A percentile compares a stretch with the other conserved stretches of the same genome.
These are phyloP conservation scores for Arctia plantaginis DNA, from an alignment of 2,888 invertebrate genomes.

Conservation along the genomic window DNA sequence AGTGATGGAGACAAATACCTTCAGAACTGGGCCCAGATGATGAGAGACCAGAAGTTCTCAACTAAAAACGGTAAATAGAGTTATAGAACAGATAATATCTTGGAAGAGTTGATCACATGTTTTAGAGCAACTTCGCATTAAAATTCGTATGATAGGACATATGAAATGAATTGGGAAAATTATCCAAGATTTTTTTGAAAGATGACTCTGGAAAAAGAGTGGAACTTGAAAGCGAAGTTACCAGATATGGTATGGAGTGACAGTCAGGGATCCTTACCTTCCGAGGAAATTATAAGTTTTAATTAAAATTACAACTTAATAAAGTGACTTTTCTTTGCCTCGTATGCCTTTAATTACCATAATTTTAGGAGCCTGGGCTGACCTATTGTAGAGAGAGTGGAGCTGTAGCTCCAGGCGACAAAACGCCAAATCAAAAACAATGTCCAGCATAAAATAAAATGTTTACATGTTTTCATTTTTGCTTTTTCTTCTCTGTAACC, in stretches of 20 bases:
- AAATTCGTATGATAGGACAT: conserved; percentile 55
- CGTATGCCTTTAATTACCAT: not conserved
- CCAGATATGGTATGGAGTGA: not conserved
- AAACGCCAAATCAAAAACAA: no score
- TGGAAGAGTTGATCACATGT: conserved; percentile 68
- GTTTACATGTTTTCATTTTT: no score
- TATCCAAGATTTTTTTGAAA: conserved; percentile 85
- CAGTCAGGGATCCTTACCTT: not conserved
- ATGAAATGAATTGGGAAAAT: conserved; percentile 81
- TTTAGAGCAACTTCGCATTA: conserved; percentile 70
- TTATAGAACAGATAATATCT: conserved; percentile 73
- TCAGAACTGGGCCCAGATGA: conserved; percentile 87
- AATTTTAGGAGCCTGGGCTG: no score
- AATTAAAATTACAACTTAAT: not conserved
- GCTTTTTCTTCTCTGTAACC: no score
- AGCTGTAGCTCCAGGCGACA: no score
- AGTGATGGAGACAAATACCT: conserved; percentile 86
- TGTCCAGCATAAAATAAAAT: no score
- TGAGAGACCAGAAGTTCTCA: conserved; percentile 76
- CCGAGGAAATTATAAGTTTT: not conserved
- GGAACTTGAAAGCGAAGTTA: no score
- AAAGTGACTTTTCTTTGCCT: not conserved
- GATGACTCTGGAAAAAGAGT: not conserved
- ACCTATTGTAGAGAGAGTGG: no score
- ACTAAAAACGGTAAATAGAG: conserved; percentile 75